Base-by-base conservation (phyloP, 2,888 invertebrate species). In the Acrobasis repandana region DNA sequence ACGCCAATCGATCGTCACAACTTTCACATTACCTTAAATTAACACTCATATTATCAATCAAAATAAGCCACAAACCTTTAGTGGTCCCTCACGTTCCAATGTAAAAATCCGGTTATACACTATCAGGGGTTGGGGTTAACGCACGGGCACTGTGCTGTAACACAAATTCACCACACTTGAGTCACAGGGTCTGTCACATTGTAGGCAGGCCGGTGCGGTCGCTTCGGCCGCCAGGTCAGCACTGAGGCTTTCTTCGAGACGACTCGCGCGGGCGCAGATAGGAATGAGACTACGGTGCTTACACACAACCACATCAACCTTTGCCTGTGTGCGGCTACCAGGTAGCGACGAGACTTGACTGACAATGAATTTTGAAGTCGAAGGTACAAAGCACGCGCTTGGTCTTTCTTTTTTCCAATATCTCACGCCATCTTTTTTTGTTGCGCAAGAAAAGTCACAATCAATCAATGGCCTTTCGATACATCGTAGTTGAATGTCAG, bases 11-110 rank as follows among this genome's bases (percentile, higher is more conserved):
- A 86, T 86, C 83, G 87, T 82, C 83, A 81, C 80, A 86, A 91
- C 91, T 92, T 92, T 92, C 92, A 92, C 92, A 90, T 91, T 83
- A 88, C 86, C 88, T 89, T 88, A 87, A 87, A 87, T 86, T 85
- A 88, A 82, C 86, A 85, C 82, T 81, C 76, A 77, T 38, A 43
- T 36, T 9, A 15, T 38, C 69, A 61, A 68, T 65, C 68, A 64
- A 62, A 66, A 61, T 68, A 54, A 62, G 85, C 86, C 77, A 79
- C 58, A 49, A 36, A 90, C 90, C 90, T 90, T 82, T 72, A 75
- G 82, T 83, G 84, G 85, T 85, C 79, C 82, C 82, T 83, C 84
- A 83, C 85, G 88, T 83, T 83, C 82, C 77, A 79, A 74, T 75
- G 74, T 72, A 75, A 69, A 87, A 89, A 90, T 90, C 90, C 90